Percentiles rank a stretch among this genome's conserved stretches.
Conservation (phyloP, 2,888 invertebrate genomes). For the Cataglyphis rosenhaueri region DNA sequence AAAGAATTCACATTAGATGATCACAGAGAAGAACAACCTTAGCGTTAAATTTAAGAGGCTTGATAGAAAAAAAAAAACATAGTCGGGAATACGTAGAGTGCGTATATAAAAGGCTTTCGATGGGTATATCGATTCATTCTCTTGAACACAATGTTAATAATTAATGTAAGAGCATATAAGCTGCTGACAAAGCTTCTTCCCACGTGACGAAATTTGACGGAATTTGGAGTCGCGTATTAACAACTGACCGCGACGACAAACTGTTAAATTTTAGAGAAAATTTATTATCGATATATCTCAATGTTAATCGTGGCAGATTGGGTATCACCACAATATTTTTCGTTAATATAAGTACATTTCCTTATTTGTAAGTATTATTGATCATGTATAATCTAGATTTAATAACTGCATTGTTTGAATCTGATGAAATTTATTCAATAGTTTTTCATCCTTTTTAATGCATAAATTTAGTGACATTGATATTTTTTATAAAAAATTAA, state of each 20-base stretch:
- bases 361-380: conserved; percentile 70
- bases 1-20: neutral
- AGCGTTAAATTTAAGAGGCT: conserved; percentile 79
- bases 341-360: conserved; percentile 58
- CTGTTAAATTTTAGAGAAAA: conserved; percentile 70
- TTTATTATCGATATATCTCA: conserved; percentile 82
- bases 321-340: conserved; percentile 72
- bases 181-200: conserved; percentile 81
- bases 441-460: neutral
- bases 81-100: conserved; percentile 81
- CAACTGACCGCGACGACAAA: conserved; percentile 33
- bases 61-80: conserved; percentile 64
- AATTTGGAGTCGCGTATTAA: conserved; percentile 27
- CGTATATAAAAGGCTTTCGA: conserved; percentile 80
- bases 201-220: conserved; percentile 72
- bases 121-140: conserved; percentile 80
- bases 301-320: conserved; percentile 81
- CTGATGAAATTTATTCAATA: conserved; percentile 24
- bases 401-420: conserved; percentile 43
- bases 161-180: conserved; percentile 78
- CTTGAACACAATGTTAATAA: conserved; percentile 82
- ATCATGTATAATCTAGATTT: conserved; percentile 52
- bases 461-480: neutral
- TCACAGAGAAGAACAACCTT: conserved; percentile 54
- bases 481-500: conserved; percentile 8